phyloP scores from a whole-genome alignment of 2,113 vertebrate species.

The Seriola quinqueradiata region DNA sequence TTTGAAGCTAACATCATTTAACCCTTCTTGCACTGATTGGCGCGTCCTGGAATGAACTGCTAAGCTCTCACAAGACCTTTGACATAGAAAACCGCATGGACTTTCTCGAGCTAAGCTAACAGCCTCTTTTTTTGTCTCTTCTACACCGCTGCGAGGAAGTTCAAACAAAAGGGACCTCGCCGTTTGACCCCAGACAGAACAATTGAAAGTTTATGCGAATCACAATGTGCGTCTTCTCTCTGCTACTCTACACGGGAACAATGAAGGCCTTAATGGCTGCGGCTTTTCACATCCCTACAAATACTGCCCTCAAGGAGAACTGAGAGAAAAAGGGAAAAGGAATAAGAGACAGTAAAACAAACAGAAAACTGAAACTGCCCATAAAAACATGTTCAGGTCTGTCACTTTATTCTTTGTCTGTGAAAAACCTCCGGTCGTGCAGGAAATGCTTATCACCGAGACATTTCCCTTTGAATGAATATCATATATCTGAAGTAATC shows the following conservation, averaged over 20 bases:
- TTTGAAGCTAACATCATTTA: neutral
- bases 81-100: conserved; percentile 57
- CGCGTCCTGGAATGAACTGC: conserved; percentile 45
- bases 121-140: conserved; percentile 53
- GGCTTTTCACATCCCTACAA: conserved; percentile 65
- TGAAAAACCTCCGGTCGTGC: neutral
- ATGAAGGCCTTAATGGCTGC: conserved; percentile 70
- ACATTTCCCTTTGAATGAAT: conserved; percentile 1
- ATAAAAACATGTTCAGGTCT: conserved; percentile 21
- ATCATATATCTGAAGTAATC: conserved; percentile 6
- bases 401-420: conserved; percentile 10
- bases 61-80: conserved; percentile 59
- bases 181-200: conserved; percentile 82
- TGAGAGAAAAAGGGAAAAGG: conserved; percentile 20
- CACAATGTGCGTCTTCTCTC: conserved; percentile 79
- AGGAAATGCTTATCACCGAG: neutral
- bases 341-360: conserved; percentile 33
- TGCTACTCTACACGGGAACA: conserved; percentile 72
- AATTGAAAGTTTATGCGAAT: conserved; percentile 81
- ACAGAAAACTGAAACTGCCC: conserved; percentile 35
- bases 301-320: conserved; percentile 54
- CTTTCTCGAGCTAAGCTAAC: conserved; percentile 63
- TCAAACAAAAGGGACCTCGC: conserved; percentile 84
- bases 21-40: neutral
- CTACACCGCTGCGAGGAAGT: conserved; percentile 67